phyloP scores from a whole-genome alignment of 2,888 invertebrate species.

The Morpho achilles region DNA sequence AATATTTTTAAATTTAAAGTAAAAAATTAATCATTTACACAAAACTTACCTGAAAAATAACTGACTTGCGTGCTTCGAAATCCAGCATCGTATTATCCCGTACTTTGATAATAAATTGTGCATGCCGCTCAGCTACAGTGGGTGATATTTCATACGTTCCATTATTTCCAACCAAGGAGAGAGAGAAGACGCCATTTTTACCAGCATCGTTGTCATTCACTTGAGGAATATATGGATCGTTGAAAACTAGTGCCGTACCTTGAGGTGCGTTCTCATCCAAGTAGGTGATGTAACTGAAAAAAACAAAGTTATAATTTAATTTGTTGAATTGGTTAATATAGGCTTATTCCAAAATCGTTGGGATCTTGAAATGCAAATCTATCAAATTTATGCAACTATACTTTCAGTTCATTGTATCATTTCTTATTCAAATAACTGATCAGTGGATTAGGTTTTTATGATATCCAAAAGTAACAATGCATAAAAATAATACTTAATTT shows the following conservation, averaged over 20 bases:
- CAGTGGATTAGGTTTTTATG: too few species aligned
- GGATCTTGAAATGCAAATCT: too few species aligned
- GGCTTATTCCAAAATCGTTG: not conserved
- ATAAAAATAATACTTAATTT: too few species aligned
- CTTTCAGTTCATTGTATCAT: too few species aligned
- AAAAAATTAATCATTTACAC: conserved; percentile 2
- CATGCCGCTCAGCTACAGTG: conserved; percentile 87
- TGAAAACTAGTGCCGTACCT: conserved; percentile 86
- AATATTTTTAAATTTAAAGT: too few species aligned
- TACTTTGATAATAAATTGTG: conserved; percentile 90
- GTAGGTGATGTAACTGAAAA: conserved; percentile 84
- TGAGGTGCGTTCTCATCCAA: conserved; percentile 90
- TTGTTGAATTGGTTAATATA: not conserved
- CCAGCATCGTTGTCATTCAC: conserved; percentile 89
- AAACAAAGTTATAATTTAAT: not conserved
- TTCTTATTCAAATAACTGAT: too few species aligned
- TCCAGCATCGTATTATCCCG: conserved; percentile 90
- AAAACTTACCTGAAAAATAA: conserved; percentile 83
- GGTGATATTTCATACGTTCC: conserved; percentile 94
- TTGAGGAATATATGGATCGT: conserved; percentile 84
- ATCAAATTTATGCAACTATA: too few species aligned
- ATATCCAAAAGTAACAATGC: too few species aligned
- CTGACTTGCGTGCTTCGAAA: conserved; percentile 88
- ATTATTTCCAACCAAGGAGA: conserved; percentile 88
- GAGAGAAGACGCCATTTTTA: conserved; percentile 90